phyloP scores from a whole-genome alignment of 2,888 invertebrate species.

The Cheilosia grossa region DNA sequence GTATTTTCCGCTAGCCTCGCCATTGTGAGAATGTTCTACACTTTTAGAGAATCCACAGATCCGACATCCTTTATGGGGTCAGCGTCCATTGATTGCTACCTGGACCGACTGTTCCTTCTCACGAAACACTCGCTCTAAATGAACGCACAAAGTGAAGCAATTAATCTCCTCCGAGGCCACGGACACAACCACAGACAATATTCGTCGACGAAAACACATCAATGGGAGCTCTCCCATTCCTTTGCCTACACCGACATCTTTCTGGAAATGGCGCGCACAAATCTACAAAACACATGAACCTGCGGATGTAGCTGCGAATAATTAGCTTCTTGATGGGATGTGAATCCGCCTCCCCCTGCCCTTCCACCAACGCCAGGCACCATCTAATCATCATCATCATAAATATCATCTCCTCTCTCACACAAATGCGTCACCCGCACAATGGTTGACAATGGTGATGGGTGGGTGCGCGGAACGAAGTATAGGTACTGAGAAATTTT shows the following conservation, averaged over 20 bases:
- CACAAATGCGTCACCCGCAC: slow-evolving; percentile 59
- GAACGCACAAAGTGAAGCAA: neutral
- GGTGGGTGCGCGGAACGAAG: neutral
- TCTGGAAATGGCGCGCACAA: slow-evolving; percentile 1
- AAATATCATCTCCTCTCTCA: slow-evolving; percentile 48
- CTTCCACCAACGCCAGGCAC: slow-evolving; percentile 10
- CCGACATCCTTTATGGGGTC: too few species aligned
- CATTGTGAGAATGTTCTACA: too few species aligned
- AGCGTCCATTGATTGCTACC: neutral
- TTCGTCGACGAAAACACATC: neutral
- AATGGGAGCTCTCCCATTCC: neutral
- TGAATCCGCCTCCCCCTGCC: neutral
- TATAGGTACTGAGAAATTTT: slow-evolving; percentile 48
- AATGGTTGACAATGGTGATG: slow-evolving; percentile 25
- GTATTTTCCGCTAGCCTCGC: too few species aligned
- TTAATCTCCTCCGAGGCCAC: neutral
- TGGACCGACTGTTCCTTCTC: neutral
- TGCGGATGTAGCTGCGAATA: slow-evolving; percentile 44
- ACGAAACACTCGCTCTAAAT: neutral
- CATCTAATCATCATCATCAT: slow-evolving; percentile 55
- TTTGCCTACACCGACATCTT: neutral
- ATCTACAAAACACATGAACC: slow-evolving; percentile 31
- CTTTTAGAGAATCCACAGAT: too few species aligned
- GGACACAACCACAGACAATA: neutral
- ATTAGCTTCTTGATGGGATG: slow-evolving; percentile 60